Evolutionary conservation across 2,113 vertebrate genomes (phyloP).

Genomic region (Mesitornis unicolor): DNA sequence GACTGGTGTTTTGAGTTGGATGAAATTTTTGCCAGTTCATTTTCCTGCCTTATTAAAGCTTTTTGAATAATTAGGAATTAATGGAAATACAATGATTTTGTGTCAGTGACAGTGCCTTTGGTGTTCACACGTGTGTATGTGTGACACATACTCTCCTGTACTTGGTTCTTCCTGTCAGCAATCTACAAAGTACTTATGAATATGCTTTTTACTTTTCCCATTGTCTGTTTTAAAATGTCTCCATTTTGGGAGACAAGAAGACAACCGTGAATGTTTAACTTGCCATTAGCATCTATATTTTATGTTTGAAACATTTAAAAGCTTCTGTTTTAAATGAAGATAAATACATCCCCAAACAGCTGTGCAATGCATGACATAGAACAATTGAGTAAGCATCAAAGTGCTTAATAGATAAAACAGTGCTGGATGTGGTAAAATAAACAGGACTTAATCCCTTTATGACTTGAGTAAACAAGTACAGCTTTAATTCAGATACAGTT

Average conservation of each 20-base stretch:
- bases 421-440: constrained; percentile 77
- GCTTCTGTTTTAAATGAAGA: constrained; percentile 71
- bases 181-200: neutral
- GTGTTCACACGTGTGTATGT: neutral
- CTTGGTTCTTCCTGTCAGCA: neutral
- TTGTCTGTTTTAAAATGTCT: constrained; percentile 37
- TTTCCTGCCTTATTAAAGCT: neutral
- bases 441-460: constrained; percentile 79
- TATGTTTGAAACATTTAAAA: constrained; percentile 64
- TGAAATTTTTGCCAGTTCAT: neutral
- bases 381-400: constrained; percentile 72
- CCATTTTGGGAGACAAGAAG: constrained; percentile 21
- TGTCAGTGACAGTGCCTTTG: neutral
- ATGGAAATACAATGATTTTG: neutral
- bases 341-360: constrained; percentile 65
- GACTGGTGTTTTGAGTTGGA: neutral
- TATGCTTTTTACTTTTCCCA: constrained; percentile 4
- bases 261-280: constrained; percentile 24
- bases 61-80: neutral
- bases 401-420: constrained; percentile 72
- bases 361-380: constrained; percentile 57
- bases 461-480: constrained; percentile 81
- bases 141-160: neutral
- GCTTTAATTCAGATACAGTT: constrained; percentile 78
- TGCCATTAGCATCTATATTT: constrained; percentile 54